Evolutionary conservation across 2,888 invertebrate species (phyloP), one percentile per base, ranked within the genome.

Genomic region (Volucella inanis): DNA sequence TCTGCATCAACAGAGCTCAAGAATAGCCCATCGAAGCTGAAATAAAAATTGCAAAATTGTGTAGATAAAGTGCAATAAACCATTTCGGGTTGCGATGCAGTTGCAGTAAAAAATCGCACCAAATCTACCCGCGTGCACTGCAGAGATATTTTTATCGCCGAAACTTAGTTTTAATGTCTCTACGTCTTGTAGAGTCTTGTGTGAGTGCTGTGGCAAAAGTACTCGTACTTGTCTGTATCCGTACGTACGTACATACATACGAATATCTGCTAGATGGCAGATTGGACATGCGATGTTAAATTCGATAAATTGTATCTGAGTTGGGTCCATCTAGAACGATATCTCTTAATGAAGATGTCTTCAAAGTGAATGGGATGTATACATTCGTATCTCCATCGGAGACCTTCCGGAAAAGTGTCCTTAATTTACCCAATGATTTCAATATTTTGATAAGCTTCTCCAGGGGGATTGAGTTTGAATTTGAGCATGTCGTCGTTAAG

Each of bases 31-130:
- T 65, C 39, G 45, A 71, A 47, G 61, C 68, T 70, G 71, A 55
- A 72, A 85, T 77, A 81, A 81, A 85, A 76, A 81, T 77, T 67
- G 67, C 76, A 77, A 85, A 85, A 71, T 76, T 81, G 81, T 81
- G 85, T 68, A 81, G 74, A 85, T 77, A 81, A 77, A 76, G 71
- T 76, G 72, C 81, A 81, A 81, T 85, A 85, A 85, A 85, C 85
- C 85, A 85, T 77, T 77, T 77, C 43, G 64, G 57, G 77, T 77
- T 67, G 81, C 81, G 43, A 64, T 77, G 76, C 85, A 77, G 31
- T 81, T 57, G 81, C 52, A 41, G 55, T 57, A 65, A 70, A 77
- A 65, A 57, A 65, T 68, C 54, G 68, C 41, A 38, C 59, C 14
- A 12, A 55, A 54, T 18, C 70, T 50, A 18, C 67, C 49, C 15